A percentile compares a stretch with the other conserved stretches of the same genome.
Evolutionary conservation across 2,797 vertebrate genomes (phyloP).

Genomic region (Chiloscyllium punctatum): DNA sequence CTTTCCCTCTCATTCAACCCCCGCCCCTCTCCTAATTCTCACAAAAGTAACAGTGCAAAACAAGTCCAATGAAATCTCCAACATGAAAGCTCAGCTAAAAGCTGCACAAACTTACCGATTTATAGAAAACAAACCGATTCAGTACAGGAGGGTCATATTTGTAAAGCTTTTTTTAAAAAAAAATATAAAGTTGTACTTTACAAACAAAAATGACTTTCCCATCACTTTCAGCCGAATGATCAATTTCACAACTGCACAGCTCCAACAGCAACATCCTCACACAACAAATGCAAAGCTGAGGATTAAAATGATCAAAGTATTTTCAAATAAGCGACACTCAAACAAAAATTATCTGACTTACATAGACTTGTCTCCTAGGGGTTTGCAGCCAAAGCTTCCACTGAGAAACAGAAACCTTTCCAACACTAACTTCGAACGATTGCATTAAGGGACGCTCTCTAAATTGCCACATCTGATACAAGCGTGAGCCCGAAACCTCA

Average conservation of each 20-base stretch:
- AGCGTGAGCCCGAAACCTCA: background rate
- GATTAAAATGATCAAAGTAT: background rate
- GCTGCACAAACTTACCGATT: background rate
- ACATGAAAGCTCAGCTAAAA: background rate
- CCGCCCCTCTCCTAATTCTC: background rate
- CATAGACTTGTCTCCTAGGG: background rate
- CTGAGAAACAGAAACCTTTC: background rate
- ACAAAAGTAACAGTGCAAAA: background rate
- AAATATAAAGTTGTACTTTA: background rate
- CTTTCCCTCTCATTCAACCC: background rate
- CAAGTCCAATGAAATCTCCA: background rate
- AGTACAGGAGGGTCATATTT: background rate
- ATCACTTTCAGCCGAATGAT: background rate
- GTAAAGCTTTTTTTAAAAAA: background rate
- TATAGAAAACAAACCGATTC: background rate
- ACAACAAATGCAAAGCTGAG: background rate
- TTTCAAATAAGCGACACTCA: background rate
- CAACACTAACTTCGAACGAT: background rate
- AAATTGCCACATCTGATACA: constrained; percentile 5
- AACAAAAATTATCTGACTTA: constrained; percentile 12
- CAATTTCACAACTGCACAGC: background rate
- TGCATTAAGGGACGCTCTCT: background rate
- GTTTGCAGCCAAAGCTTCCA: background rate
- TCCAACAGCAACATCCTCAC: too few species aligned
- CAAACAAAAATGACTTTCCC: background rate